Percentiles rank a stretch among this genome's conserved stretches.
phyloP scores from a whole-genome alignment of 2,113 vertebrate genomes.

The Embiotoca jacksoni region DNA sequence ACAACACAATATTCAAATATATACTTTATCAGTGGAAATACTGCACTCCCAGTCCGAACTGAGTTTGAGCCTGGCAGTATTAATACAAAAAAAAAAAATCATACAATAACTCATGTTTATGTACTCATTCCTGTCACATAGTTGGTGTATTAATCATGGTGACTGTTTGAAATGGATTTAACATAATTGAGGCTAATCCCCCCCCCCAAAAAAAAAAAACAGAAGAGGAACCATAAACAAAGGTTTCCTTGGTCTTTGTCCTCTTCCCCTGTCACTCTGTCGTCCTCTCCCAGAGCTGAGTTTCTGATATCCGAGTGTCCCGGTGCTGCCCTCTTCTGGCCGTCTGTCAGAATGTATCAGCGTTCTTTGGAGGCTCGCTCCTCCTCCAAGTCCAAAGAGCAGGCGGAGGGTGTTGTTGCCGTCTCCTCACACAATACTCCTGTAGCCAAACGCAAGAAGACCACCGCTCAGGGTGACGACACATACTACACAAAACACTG shows the following conservation, averaged over 20 bases:
- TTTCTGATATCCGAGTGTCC: constrained; percentile 79
- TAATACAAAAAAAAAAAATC: neutral
- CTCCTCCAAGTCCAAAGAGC: constrained; percentile 35
- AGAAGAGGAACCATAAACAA: constrained; percentile 29
- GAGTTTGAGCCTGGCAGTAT: no score
- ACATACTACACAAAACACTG: neutral
- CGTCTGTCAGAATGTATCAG: constrained; percentile 79
- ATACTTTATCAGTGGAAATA: no score
- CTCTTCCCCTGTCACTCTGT: constrained; percentile 5
- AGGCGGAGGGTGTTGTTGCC: neutral
- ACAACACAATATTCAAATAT: no score
- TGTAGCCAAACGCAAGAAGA: constrained; percentile 69
- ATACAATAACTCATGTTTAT: neutral
- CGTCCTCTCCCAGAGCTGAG: constrained; percentile 68
- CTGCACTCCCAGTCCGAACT: no score
- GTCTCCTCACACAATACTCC: constrained; percentile 25
- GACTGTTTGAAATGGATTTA: neutral
- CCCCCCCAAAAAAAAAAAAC: neutral
- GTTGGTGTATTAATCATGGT: neutral
- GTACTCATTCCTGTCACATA: neutral
- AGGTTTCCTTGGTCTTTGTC: constrained; percentile 42
- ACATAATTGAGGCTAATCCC: neutral
- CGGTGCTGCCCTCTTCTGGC: constrained; percentile 76
- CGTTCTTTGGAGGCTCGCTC: constrained; percentile 76
- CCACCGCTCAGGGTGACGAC: constrained; percentile 47